phyloP scores from a whole-genome alignment of 35 echinoderm and acorn worm genomes.

The Ptychodera flava region DNA sequence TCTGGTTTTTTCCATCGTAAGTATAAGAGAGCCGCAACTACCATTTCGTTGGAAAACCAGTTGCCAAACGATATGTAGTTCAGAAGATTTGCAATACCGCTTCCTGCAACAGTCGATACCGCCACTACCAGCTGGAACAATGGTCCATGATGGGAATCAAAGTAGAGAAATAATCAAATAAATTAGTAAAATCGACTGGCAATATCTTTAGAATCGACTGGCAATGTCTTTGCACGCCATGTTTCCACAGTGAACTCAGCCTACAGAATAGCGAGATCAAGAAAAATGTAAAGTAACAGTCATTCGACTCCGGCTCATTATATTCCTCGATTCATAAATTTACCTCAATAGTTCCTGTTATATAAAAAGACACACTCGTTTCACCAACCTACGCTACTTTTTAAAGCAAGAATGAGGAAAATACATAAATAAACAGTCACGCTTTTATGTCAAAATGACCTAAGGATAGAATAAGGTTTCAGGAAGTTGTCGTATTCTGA shows the following conservation, averaged over 20 bases:
- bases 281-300: no score
- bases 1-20: slow-evolving; percentile 85
- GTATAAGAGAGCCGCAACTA: slow-evolving; percentile 54
- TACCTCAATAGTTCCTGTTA: no score
- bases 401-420: no score
- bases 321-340: no score
- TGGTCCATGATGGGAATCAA: neutral
- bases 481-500: slow-evolving; percentile 14
- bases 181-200: neutral
- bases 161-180: neutral
- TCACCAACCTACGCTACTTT: no score
- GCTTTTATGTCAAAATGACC: no score
- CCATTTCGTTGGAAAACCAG: slow-evolving; percentile 55
- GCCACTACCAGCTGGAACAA: slow-evolving; percentile 37
- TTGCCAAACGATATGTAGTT: slow-evolving; percentile 75
- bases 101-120: slow-evolving; percentile 38
- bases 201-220: neutral
- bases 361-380: no score
- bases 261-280: neutral
- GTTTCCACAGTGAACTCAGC: neutral
- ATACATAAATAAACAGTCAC: no score
- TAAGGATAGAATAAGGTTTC: no score
- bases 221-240: neutral
- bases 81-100: slow-evolving; percentile 50
- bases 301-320: no score